These are phyloP conservation scores for Habroteleia sp. DNA, from an alignment of 2,888 invertebrate species.

Conservation along the genomic window DNA sequence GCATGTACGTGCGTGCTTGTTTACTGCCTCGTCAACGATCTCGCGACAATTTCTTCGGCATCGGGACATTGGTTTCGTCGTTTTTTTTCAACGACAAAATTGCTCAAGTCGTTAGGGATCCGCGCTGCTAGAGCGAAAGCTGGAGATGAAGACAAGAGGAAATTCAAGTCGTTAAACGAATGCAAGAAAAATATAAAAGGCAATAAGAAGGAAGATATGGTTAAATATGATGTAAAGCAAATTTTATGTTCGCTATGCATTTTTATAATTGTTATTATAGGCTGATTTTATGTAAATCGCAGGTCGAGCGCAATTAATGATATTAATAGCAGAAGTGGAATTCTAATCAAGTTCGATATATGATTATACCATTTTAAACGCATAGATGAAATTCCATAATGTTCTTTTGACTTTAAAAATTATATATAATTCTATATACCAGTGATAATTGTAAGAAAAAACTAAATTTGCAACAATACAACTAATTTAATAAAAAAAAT, in stretches of 20 bases:
- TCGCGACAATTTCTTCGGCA: conserved; percentile 51
- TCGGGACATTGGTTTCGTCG: conserved; percentile 25
- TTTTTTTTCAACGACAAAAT: conserved; percentile 49
- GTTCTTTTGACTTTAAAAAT: too few species aligned
- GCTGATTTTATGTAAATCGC: conserved; percentile 48
- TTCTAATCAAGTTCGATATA: conserved; percentile 29
- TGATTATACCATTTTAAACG: not conserved
- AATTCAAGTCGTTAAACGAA: conserved; percentile 50
- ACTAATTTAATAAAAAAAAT: too few species aligned
- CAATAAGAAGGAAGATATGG: conserved; percentile 26
- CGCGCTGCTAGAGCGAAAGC: conserved; percentile 39
- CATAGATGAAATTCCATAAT: not conserved
- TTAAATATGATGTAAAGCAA: conserved; percentile 59
- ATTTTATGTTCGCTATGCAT: conserved; percentile 35
- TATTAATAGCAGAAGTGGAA: conserved; percentile 24
- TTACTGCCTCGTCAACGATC: conserved; percentile 59
- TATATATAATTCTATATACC: too few species aligned
- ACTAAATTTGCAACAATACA: too few species aligned
- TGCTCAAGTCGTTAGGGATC: conserved; percentile 51
- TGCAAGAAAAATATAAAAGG: conserved; percentile 34
- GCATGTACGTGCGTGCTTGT: conserved; percentile 49
- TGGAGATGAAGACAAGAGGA: conserved; percentile 62
- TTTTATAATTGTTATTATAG: conserved; percentile 54
- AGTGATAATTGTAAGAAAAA: too few species aligned
- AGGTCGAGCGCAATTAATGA: conserved; percentile 33